Evolutionary conservation across 64 coral and sea anemone genomes (phyloP).

Genomic region (Montipora sp.): DNA sequence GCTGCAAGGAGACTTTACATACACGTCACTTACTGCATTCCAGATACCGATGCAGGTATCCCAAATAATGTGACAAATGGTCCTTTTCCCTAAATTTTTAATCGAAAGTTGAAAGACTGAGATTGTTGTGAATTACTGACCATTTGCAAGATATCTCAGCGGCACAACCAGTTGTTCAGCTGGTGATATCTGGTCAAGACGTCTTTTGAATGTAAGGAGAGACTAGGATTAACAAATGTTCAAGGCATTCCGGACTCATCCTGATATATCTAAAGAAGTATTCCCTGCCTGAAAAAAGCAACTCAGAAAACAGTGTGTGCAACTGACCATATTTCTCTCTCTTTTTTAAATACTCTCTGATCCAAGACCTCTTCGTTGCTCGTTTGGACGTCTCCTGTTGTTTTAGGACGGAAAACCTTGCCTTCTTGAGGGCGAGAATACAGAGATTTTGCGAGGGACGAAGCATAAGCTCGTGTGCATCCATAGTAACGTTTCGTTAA

Average conservation of each 20-base stretch:
- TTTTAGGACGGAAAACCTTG: neutral
- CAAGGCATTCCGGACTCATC: neutral
- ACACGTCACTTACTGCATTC: conserved; percentile 40
- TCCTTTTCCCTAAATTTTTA: conserved; percentile 29
- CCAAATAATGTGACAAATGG: conserved; percentile 43
- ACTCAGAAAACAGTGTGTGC: conserved; percentile 35
- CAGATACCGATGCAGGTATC: conserved; percentile 69
- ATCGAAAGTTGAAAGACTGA: conserved; percentile 54
- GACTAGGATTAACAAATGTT: neutral
- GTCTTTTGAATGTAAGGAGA: conserved; percentile 36
- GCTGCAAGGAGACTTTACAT: conserved; percentile 14
- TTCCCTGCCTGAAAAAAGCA: conserved; percentile 2
- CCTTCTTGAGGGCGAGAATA: neutral
- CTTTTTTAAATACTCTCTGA: conserved; percentile 43
- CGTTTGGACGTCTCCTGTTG: neutral
- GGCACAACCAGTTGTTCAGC: conserved; percentile 56
- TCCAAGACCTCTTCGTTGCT: conserved; percentile 28
- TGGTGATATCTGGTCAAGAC: conserved; percentile 55
- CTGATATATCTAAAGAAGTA: conserved; percentile 24
- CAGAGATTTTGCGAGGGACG: neutral
- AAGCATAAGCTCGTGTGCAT: neutral
- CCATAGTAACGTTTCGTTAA: neutral
- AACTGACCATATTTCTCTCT: conserved; percentile 53
- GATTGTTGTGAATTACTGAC: conserved; percentile 53
- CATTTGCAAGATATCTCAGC: conserved; percentile 66